Percentiles rank a stretch among this genome's conserved stretches.
Evolutionary conservation across 2,888 invertebrate species (phyloP).

Genomic region (Linnaemya tessellans): DNA sequence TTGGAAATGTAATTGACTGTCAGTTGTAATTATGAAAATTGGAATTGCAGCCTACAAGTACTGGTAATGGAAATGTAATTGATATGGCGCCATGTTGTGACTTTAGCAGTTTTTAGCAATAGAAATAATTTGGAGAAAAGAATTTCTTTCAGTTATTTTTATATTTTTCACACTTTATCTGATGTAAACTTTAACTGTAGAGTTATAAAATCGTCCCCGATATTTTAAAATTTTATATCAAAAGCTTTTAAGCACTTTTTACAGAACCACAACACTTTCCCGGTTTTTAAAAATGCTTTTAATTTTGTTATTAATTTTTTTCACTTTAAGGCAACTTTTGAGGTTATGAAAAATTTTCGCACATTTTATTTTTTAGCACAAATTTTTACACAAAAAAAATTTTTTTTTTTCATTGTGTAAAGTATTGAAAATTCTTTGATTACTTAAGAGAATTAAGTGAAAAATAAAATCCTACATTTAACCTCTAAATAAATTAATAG

Average conservation of each 20-base stretch:
- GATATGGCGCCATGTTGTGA: too few species aligned
- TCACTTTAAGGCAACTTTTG: too few species aligned
- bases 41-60: too few species aligned
- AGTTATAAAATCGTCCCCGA: too few species aligned
- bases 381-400: not conserved
- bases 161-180: too few species aligned
- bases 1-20: too few species aligned
- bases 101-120: too few species aligned
- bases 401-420: conserved; percentile 12
- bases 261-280: not conserved
- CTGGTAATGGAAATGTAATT: too few species aligned
- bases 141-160: too few species aligned
- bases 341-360: conserved; percentile 29
- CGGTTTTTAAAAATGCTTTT: not conserved
- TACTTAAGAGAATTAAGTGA: conserved; percentile 40
- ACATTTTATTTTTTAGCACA: conserved; percentile 10
- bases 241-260: not conserved
- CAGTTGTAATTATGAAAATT: too few species aligned
- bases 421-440: conserved; percentile 35
- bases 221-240: not conserved
- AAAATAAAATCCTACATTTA: conserved; percentile 76
- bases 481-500: conserved; percentile 75
- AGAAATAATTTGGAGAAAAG: too few species aligned
- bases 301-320: not conserved
- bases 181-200: too few species aligned